Evolutionary conservation across 2,888 invertebrate species (phyloP).

Genomic region (Hermaeophaga mercurialis): DNA sequence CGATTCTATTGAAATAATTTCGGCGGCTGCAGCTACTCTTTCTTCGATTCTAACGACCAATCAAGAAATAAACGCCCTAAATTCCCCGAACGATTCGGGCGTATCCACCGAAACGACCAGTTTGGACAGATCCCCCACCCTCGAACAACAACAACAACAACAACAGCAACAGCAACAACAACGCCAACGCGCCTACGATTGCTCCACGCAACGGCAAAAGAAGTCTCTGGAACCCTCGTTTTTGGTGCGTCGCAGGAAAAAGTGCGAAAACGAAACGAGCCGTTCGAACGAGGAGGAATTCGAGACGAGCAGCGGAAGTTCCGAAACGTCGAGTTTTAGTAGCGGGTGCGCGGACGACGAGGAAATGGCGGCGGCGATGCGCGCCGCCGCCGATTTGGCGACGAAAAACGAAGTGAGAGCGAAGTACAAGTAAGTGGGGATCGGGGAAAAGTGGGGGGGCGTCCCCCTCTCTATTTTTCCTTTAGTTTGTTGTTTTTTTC

Average conservation of each 20-base stretch:
- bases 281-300: constrained; percentile 42
- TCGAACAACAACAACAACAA: constrained; percentile 58
- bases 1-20: constrained; percentile 64
- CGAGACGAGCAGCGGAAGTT: constrained; percentile 53
- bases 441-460: no score
- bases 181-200: no score
- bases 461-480: no score
- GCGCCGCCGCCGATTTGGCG: constrained; percentile 79
- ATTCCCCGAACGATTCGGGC: constrained; percentile 67
- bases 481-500: no score
- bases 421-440: constrained; percentile 73
- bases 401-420: constrained; percentile 78
- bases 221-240: constrained; percentile 36
- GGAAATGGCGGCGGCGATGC: constrained; percentile 83
- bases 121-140: constrained; percentile 67
- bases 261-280: constrained; percentile 14
- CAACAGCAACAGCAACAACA: no score
- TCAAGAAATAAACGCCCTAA: constrained; percentile 34
- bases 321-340: constrained; percentile 71
- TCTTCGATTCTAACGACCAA: constrained; percentile 62
- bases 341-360: constrained; percentile 85
- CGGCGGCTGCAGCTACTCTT: constrained; percentile 68
- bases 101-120: constrained; percentile 77
- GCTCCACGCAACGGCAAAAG: no score
- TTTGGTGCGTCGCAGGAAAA: constrained; percentile 27